phyloP scores from a whole-genome alignment of 2,797 vertebrate genomes.

The Cheirogaleus major region DNA sequence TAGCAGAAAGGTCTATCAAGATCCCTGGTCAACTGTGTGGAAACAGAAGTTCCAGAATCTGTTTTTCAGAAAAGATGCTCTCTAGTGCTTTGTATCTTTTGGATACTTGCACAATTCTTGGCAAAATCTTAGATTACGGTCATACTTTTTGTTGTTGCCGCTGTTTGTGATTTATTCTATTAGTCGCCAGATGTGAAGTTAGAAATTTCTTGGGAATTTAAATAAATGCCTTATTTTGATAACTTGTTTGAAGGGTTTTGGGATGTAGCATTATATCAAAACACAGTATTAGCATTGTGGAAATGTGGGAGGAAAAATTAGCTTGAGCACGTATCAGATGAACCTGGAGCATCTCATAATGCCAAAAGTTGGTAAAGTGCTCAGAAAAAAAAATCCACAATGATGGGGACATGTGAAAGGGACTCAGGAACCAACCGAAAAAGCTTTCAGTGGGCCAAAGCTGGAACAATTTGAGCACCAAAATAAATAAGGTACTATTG shows the following conservation, averaged over 20 bases:
- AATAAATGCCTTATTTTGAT: neutral
- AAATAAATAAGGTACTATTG: neutral
- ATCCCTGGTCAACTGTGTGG: neutral
- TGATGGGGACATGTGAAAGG: neutral
- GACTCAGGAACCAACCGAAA: neutral
- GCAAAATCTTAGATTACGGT: neutral
- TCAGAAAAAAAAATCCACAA: neutral
- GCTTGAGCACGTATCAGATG: neutral
- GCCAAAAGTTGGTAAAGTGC: neutral
- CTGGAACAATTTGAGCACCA: neutral
- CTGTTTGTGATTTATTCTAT: neutral
- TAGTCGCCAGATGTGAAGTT: conserved; percentile 20
- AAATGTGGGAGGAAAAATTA: conserved; percentile 22
- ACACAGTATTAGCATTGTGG: neutral
- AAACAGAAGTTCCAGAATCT: neutral
- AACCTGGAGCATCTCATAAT: neutral
- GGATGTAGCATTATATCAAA: neutral
- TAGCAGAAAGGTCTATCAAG: neutral
- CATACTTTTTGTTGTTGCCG: neutral
- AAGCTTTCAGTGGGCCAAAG: neutral
- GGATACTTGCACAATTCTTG: neutral
- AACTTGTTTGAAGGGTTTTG: neutral
- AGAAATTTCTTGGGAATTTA: conserved; percentile 13
- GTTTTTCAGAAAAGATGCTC: neutral
- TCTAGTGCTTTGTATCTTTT: neutral